A percentile compares a stretch with the other conserved stretches of the same genome.
Conservation (phyloP, 1,140 invertebrate genomes). For the Eulimnadia texana region DNA sequence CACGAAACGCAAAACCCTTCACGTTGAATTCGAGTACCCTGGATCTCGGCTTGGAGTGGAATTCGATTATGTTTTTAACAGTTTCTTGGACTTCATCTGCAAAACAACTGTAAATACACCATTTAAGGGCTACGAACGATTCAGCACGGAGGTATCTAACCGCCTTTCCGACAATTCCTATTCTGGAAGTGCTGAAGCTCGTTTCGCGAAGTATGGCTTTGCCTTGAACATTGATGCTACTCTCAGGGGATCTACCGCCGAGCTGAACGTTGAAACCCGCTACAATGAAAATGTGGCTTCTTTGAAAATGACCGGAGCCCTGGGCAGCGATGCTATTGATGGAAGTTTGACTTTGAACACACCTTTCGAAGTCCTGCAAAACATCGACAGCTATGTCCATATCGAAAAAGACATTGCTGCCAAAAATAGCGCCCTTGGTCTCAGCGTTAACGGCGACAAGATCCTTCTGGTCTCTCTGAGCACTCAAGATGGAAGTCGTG, state of each 20-base stretch:
- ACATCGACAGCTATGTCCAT: slow-evolving; percentile 18
- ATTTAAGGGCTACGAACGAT: slow-evolving; percentile 12
- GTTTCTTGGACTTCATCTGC: slow-evolving; percentile 19
- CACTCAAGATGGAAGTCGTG: slow-evolving; percentile 17
- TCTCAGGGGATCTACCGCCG: neutral
- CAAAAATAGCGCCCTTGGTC: slow-evolving; percentile 20
- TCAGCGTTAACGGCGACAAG: slow-evolving; percentile 21
- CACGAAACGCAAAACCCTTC: slow-evolving; percentile 21
- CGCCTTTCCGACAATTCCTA: slow-evolving; percentile 16
- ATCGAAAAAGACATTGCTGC: slow-evolving; percentile 19
- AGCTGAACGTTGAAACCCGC: slow-evolving; percentile 18
- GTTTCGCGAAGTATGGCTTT: slow-evolving; percentile 17
- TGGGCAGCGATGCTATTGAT: slow-evolving; percentile 18
- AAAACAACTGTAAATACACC: slow-evolving; percentile 20
- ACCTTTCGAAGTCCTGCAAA: slow-evolving; percentile 22
- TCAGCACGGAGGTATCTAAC: slow-evolving; percentile 15
- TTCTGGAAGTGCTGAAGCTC: slow-evolving; percentile 19
- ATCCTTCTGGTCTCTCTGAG: slow-evolving; percentile 20
- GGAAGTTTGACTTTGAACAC: slow-evolving; percentile 21
- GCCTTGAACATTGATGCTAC: slow-evolving; percentile 18
- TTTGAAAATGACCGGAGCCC: slow-evolving; percentile 12
- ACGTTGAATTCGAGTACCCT: slow-evolving; percentile 21
- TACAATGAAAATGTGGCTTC: slow-evolving; percentile 16
- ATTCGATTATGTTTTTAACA: slow-evolving; percentile 22
- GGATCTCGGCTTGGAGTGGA: slow-evolving; percentile 19